Evolutionary conservation across 2,113 vertebrate species (phyloP).

Genomic region (Rhinopomastus cyanomelas): DNA sequence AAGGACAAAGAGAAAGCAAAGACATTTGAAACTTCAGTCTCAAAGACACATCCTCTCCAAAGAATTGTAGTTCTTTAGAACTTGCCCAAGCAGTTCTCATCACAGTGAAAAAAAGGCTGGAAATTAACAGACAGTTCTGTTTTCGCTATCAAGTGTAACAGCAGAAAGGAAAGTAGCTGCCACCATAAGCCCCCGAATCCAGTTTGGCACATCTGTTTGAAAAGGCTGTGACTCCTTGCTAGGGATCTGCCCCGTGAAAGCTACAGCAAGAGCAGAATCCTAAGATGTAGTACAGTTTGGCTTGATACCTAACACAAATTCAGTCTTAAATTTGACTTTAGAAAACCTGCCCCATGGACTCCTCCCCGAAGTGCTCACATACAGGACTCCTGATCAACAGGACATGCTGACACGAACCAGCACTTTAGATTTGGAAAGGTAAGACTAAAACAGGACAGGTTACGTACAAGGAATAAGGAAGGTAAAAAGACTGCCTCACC

Average conservation of each 20-base stretch:
- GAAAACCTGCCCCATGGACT: background rate
- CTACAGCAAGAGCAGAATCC: background rate
- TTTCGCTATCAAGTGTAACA: background rate
- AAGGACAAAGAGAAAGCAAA: background rate
- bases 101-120: background rate
- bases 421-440: background rate
- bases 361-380: background rate
- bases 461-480: background rate
- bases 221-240: background rate
- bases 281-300: background rate
- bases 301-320: background rate
- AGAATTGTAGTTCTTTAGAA: background rate
- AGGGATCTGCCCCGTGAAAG: background rate
- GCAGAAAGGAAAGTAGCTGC: background rate
- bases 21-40: background rate
- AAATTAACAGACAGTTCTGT: background rate
- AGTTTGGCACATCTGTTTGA: background rate
- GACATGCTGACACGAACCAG: background rate
- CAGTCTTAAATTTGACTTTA: background rate
- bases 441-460: background rate
- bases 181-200: background rate
- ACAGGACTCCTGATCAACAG: background rate
- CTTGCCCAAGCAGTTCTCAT: background rate
- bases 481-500: constrained; percentile 69
- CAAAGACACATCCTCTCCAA: background rate